Conservation (phyloP, 2,888 invertebrate species). For the Trichopoda pennipes region DNA sequence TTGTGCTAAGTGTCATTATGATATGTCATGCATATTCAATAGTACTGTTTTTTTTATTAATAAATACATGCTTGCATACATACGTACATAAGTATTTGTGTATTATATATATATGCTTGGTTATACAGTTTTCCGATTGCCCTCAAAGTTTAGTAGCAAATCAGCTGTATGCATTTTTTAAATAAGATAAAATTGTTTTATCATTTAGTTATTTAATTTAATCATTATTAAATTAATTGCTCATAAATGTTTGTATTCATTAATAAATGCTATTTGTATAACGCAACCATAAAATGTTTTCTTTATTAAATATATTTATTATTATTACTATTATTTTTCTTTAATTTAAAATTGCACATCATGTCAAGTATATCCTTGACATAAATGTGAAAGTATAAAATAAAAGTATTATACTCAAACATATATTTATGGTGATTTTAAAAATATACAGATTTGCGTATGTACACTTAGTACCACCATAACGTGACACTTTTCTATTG, state of each 20-base stretch:
- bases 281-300: constrained; percentile 4
- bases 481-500: too few relatives aligned
- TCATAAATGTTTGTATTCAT: constrained; percentile 35
- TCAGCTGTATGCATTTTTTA: not conserved
- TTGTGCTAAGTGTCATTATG: too few relatives aligned
- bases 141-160: not conserved
- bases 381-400: constrained; percentile 38
- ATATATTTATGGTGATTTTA: not conserved
- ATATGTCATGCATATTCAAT: too few relatives aligned
- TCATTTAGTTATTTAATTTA: constrained; percentile 30
- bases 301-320: not conserved
- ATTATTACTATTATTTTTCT: not conserved
- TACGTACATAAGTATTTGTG: too few relatives aligned
- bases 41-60: too few relatives aligned
- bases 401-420: not conserved
- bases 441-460: not conserved
- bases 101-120: too few relatives aligned
- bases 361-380: constrained; percentile 62
- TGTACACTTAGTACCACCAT: not conserved
- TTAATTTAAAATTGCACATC: constrained; percentile 12
- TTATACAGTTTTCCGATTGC: too few relatives aligned
- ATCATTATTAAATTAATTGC: constrained; percentile 57
- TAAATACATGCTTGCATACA: too few relatives aligned
- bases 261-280: constrained; percentile 18
- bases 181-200: too few relatives aligned